Percentiles rank a stretch among this genome's conserved stretches.
These are phyloP conservation scores for Aphelenchoides avenae DNA, from an alignment of 1,140 invertebrate genomes.

Conservation along the genomic window DNA sequence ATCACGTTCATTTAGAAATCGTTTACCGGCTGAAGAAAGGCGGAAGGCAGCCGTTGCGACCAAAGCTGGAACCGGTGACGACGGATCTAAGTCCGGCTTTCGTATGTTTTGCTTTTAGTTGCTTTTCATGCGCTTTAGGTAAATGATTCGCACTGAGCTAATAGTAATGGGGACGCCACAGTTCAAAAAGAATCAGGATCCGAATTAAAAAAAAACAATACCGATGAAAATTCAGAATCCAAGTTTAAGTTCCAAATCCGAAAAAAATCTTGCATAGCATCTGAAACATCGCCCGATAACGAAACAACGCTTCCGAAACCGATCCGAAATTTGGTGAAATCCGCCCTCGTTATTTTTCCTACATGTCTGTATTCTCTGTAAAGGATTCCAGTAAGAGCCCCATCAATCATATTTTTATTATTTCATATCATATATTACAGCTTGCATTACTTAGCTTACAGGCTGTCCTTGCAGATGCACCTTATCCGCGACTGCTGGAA, in stretches of 20 bases:
- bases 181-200: neutral
- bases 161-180: neutral
- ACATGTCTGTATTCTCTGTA: no score
- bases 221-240: neutral
- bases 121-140: neutral
- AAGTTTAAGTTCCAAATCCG: neutral
- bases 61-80: slow-evolving; percentile 5
- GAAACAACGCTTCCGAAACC: neutral
- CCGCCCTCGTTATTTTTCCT: no score
- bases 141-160: no score
- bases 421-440: no score
- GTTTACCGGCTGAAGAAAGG: slow-evolving; percentile 16
- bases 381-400: no score
- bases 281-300: slow-evolving; percentile 3
- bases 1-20: slow-evolving; percentile 8
- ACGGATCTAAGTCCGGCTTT: slow-evolving; percentile 15
- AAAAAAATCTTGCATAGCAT: neutral
- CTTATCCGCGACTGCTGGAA: slow-evolving; percentile 40
- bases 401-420: no score
- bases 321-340: neutral
- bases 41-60: slow-evolving; percentile 1
- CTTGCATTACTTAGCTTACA: no score
- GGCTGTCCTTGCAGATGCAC: slow-evolving; percentile 23
- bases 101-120: slow-evolving; percentile 13
- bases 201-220: neutral